phyloP scores from a whole-genome alignment of 2,113 vertebrate genomes.

The Psophia crepitans region DNA sequence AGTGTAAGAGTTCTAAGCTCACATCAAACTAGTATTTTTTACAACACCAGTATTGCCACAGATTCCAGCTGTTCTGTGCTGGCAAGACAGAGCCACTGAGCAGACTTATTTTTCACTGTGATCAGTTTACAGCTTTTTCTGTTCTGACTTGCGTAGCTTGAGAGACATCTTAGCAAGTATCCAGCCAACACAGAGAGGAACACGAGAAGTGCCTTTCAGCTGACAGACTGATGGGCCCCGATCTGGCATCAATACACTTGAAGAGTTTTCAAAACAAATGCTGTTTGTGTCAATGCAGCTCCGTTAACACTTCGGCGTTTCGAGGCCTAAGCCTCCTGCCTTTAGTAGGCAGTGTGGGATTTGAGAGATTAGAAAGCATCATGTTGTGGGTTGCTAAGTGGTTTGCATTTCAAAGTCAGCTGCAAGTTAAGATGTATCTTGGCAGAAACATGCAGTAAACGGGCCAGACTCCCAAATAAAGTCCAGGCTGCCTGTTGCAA shows the following conservation, averaged over 20 bases:
- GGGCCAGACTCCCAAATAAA: not conserved
- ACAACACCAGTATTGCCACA: not conserved
- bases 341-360: not conserved
- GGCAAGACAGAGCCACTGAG: not conserved
- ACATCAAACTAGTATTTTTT: not conserved
- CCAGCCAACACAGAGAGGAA: not conserved
- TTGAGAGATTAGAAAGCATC: conserved; percentile 1
- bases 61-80: not conserved
- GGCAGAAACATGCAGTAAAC: not conserved
- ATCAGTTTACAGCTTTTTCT: not conserved
- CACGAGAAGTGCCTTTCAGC: not conserved
- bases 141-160: not conserved
- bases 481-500: not conserved
- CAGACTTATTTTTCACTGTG: not conserved
- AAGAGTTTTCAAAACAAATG: conserved; percentile 24
- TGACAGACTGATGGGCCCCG: not conserved
- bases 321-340: not conserved
- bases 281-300: not conserved
- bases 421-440: not conserved
- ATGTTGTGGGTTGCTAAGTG: not conserved
- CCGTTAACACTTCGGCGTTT: conserved; percentile 2
- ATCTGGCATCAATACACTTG: not conserved
- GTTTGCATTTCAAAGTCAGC: not conserved
- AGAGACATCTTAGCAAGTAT: not conserved
- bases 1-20: not conserved